phyloP scores from a whole-genome alignment of 2,888 invertebrate species.

The Eilema sororculum region DNA sequence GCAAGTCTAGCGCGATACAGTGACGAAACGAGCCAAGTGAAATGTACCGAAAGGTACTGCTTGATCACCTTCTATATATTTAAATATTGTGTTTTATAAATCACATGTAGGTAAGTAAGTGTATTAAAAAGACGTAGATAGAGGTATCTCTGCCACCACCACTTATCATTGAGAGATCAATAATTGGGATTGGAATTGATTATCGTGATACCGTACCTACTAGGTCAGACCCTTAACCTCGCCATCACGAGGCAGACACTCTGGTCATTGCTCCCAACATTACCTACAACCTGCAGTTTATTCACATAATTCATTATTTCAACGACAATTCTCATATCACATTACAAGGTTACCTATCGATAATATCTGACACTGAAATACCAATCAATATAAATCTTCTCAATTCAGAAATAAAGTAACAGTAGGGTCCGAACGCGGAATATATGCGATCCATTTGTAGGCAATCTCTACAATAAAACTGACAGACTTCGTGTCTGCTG shows the following conservation, averaged over 20 bases:
- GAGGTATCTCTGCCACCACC: background rate
- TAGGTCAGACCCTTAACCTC: too few relatives aligned
- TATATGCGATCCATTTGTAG: slow-evolving; percentile 76
- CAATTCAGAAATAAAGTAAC: slow-evolving; percentile 31
- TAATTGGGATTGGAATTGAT: background rate
- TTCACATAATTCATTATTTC: background rate
- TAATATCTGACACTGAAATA: slow-evolving; percentile 4
- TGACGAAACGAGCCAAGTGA: background rate
- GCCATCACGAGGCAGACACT: background rate
- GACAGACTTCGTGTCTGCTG: slow-evolving; percentile 78
- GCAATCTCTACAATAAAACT: slow-evolving; percentile 78
- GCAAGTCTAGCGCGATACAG: background rate
- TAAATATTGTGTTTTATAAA: too few relatives aligned
- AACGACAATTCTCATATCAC: background rate
- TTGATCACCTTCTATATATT: background rate
- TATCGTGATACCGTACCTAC: too few relatives aligned
- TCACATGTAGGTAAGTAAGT: too few relatives aligned
- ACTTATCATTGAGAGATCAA: background rate
- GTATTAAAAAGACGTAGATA: too few relatives aligned
- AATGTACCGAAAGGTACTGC: background rate
- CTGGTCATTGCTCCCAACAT: background rate
- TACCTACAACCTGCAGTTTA: too few relatives aligned
- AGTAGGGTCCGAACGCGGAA: slow-evolving; percentile 55
- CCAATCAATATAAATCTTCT: slow-evolving; percentile 23
- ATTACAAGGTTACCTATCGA: background rate